These are phyloP conservation scores for Ptilonorhynchus violaceus DNA, from an alignment of 2,113 vertebrate genomes.

Conservation along the genomic window DNA sequence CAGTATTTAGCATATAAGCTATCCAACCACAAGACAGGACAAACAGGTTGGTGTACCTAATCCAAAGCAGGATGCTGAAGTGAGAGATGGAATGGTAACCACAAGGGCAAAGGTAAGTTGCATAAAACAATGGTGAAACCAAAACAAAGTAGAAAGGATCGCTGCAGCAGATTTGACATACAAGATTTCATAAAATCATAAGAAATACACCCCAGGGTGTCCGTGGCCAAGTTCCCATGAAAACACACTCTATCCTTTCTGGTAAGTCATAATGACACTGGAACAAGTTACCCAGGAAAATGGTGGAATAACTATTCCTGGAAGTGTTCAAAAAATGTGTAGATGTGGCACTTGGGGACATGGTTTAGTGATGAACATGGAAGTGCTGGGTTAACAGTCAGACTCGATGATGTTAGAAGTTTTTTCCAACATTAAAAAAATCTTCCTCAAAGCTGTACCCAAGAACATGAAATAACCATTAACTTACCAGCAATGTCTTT, in stretches of 20 bases:
- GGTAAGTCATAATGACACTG: not conserved
- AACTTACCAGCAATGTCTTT: not conserved
- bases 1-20: not conserved
- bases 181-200: rapidly evolving
- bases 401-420: not conserved
- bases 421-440: not conserved
- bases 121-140: not conserved
- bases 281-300: not conserved
- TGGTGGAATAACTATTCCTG: not conserved
- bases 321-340: not conserved
- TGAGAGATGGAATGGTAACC: not conserved
- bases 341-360: not conserved
- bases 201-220: not conserved
- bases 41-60: not conserved
- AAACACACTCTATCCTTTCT: not conserved
- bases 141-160: not conserved
- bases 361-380: not conserved
- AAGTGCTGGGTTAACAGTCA: not conserved
- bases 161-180: not conserved
- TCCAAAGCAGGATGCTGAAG: not conserved
- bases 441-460: rapidly evolving
- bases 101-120: not conserved
- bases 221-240: not conserved
- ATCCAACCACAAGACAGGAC: not conserved
- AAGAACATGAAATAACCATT: not conserved